Percentiles rank a stretch among this genome's conserved stretches.
Conservation (phyloP, 2,797 vertebrate genomes). For the Platyrinchus mystaceus region DNA sequence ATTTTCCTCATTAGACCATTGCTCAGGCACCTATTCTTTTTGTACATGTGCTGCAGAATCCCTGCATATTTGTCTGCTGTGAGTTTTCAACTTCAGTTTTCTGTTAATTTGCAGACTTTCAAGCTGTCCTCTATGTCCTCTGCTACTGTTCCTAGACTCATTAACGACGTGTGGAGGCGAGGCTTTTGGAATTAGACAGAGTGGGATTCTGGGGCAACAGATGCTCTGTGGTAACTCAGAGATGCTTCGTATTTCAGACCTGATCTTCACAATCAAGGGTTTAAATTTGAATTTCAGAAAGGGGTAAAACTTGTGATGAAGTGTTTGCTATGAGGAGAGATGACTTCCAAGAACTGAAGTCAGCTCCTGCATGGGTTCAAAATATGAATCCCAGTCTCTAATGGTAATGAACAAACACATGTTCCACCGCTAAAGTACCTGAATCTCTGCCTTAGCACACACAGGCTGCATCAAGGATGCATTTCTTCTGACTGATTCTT, state of each 20-base stretch:
- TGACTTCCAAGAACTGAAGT: neutral
- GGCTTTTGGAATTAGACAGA: neutral
- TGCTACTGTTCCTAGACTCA: neutral
- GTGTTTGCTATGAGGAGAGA: neutral
- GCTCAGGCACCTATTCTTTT: neutral
- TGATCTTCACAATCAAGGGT: neutral
- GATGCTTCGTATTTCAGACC: neutral
- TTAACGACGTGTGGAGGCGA: accelerated
- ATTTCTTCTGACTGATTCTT: neutral
- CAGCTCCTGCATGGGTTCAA: neutral
- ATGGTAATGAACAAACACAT: neutral
- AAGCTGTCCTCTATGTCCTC: neutral
- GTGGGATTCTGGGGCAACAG: neutral
- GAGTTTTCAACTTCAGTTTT: neutral
- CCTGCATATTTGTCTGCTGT: neutral
- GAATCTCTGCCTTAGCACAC: neutral
- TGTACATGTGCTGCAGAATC: neutral
- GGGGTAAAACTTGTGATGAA: neutral
- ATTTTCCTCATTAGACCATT: neutral
- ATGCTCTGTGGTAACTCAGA: neutral
- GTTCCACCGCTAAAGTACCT: neutral
- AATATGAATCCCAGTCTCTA: neutral
- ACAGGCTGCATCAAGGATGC: neutral
- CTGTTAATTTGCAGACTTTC: neutral
- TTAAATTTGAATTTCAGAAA: neutral